These are phyloP conservation scores for Plodia interpunctella DNA, from an alignment of 1,140 invertebrate genomes.

Conservation along the genomic window DNA sequence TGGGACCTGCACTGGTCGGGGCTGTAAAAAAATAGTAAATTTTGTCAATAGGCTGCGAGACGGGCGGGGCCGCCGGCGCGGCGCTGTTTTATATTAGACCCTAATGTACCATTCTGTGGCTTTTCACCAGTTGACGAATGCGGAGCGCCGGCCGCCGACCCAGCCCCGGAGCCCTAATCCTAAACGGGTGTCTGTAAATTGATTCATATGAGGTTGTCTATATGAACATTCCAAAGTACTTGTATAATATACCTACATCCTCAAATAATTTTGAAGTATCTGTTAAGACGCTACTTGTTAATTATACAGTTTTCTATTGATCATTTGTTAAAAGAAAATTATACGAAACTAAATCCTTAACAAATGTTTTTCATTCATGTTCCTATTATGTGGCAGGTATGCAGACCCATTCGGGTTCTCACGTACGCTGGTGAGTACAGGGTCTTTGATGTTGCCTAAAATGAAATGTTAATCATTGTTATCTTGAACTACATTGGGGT, in stretches of 20 bases:
- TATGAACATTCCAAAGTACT: conserved; percentile 76
- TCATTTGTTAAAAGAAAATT: conserved; percentile 78
- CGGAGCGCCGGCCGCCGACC: conserved; percentile 18
- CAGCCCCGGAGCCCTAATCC: conserved; percentile 1
- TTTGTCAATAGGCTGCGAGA: conserved; percentile 42
- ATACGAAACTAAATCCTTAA: conserved; percentile 76
- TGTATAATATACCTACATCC: conserved; percentile 74
- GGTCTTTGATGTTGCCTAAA: conserved; percentile 10
- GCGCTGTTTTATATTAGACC: conserved; percentile 49
- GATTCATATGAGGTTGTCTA: conserved; percentile 73
- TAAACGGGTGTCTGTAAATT: conserved; percentile 32
- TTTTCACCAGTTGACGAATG: conserved; percentile 54
- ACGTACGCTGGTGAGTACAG: not conserved
- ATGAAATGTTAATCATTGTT: conserved; percentile 48
- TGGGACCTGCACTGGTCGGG: conserved; percentile 25
- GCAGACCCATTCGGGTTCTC: not conserved
- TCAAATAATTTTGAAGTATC: conserved; percentile 73
- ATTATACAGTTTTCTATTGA: conserved; percentile 78
- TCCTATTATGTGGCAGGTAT: conserved; percentile 6
- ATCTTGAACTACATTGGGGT: conserved; percentile 63
- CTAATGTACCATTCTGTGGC: conserved; percentile 32
- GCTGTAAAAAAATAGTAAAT: conserved; percentile 69
- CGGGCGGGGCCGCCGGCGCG: conserved; percentile 27
- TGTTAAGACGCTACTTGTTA: conserved; percentile 77
- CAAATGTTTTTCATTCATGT: conserved; percentile 51